Evolutionary conservation across 2,888 invertebrate genomes (phyloP).

Genomic region (Hypolimnas misippus): DNA sequence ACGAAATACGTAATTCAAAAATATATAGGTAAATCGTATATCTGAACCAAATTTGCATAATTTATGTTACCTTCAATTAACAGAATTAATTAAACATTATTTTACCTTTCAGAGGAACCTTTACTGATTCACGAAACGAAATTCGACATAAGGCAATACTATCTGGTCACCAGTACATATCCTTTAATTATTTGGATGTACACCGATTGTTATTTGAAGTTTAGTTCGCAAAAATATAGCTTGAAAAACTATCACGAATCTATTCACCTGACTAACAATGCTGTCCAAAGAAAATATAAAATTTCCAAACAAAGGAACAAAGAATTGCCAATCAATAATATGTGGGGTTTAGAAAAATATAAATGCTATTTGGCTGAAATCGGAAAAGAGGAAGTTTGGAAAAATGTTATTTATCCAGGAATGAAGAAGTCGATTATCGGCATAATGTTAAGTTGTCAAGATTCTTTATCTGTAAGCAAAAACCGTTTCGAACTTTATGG

Average conservation of each 20-base stretch:
- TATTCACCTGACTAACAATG: constrained; percentile 94
- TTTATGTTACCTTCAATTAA: not conserved
- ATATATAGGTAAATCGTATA: constrained; percentile 89
- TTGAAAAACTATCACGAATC: constrained; percentile 92
- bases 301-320: constrained; percentile 80
- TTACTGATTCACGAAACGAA: constrained; percentile 92
- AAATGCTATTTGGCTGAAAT: constrained; percentile 84
- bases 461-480: constrained; percentile 86
- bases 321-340: constrained; percentile 89
- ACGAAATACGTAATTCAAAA: constrained; percentile 93
- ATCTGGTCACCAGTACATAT: constrained; percentile 90
- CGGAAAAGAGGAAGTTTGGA: constrained; percentile 86
- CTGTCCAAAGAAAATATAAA: constrained; percentile 91
- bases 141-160: constrained; percentile 96
- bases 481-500: constrained; percentile 96
- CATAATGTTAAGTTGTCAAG: constrained; percentile 91
- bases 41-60: not conserved
- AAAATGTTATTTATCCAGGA: constrained; percentile 90
- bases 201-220: constrained; percentile 92
- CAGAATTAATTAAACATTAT: not conserved
- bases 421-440: constrained; percentile 93
- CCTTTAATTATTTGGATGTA: constrained; percentile 95
- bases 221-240: constrained; percentile 93
- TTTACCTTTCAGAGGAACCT: constrained; percentile 86
- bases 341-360: constrained; percentile 92